Evolutionary conservation across 1,140 invertebrate genomes (phyloP).

Genomic region (Parapsyche elsis): DNA sequence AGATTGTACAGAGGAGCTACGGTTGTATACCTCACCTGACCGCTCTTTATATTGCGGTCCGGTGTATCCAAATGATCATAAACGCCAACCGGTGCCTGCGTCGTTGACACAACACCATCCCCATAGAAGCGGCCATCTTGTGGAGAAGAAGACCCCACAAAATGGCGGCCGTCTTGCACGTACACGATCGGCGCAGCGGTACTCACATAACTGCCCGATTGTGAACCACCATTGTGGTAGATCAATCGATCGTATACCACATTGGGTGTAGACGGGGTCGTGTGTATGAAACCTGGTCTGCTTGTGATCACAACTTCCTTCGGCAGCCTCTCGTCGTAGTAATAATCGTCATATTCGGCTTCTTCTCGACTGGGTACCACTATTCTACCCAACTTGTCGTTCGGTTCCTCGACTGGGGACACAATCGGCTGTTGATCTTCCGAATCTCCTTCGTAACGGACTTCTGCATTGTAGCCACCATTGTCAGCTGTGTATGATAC

Average conservation of each 20-base stretch:
- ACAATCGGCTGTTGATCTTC: not conserved
- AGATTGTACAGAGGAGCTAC: constrained; percentile 39
- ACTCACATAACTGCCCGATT: constrained; percentile 3
- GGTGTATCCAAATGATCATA: constrained; percentile 52
- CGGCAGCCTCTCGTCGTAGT: constrained; percentile 42
- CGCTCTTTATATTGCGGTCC: constrained; percentile 40
- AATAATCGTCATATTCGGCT: constrained; percentile 44
- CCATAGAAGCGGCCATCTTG: not conserved
- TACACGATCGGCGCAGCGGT: constrained; percentile 41
- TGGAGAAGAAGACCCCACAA: too few species aligned
- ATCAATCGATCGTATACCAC: constrained; percentile 37
- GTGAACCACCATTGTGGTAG: constrained; percentile 13
- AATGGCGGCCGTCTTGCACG: constrained; percentile 8
- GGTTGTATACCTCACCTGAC: constrained; percentile 46
- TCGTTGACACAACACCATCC: constrained; percentile 34
- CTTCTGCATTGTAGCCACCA: constrained; percentile 69
- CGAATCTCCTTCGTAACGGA: constrained; percentile 62
- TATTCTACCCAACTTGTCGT: constrained; percentile 50
- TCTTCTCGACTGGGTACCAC: constrained; percentile 53
- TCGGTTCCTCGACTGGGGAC: not conserved
- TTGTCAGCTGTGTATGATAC: constrained; percentile 70
- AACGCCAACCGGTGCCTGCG: constrained; percentile 36
- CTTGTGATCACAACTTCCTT: constrained; percentile 54
- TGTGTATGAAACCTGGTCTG: constrained; percentile 44
- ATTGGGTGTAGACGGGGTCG: constrained; percentile 41